Percentiles rank a stretch among this genome's conserved stretches.
Conservation (phyloP, 2,888 invertebrate genomes). For the Leptinotarsa peninsularis region DNA sequence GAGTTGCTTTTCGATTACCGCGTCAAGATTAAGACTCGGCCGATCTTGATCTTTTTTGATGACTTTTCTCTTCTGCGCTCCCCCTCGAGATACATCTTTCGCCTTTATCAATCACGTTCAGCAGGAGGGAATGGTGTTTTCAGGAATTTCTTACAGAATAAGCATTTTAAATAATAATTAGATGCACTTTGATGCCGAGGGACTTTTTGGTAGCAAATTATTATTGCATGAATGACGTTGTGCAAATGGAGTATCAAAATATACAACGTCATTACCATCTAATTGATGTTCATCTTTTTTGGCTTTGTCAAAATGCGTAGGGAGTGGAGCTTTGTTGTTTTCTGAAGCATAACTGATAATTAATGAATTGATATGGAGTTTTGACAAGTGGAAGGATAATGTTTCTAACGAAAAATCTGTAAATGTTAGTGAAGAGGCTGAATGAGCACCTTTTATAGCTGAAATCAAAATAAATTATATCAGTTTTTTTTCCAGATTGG, state of each 20-base stretch:
- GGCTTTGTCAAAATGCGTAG: conserved; percentile 31
- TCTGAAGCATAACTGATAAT: conserved; percentile 30
- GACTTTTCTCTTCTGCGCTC: conserved; percentile 51
- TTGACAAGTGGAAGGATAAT: conserved; percentile 20
- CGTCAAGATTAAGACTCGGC: conserved; percentile 57
- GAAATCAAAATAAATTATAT: no score
- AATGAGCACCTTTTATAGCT: no score
- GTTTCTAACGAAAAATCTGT: conserved; percentile 2
- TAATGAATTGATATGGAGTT: conserved; percentile 32
- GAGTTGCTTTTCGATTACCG: conserved; percentile 60
- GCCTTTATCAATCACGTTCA: conserved; percentile 53
- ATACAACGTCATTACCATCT: conserved; percentile 31
- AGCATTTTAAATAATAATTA: conserved; percentile 45
- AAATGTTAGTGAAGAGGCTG: background rate
- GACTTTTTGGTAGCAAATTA: conserved; percentile 38
- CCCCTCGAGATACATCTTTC: conserved; percentile 49
- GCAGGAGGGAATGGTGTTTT: conserved; percentile 36
- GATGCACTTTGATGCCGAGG: conserved; percentile 41
- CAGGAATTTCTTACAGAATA: conserved; percentile 44
- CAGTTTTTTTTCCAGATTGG: no score
- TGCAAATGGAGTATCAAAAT: conserved; percentile 31
- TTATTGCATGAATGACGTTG: conserved; percentile 42
- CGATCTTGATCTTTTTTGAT: conserved; percentile 54
- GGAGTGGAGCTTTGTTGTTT: conserved; percentile 30
- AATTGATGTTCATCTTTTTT: conserved; percentile 42